Percentiles rank a stretch among this genome's conserved stretches.
Evolutionary conservation across 2,797 vertebrate genomes (phyloP).

Genomic region (Enteromius paludinosus): DNA sequence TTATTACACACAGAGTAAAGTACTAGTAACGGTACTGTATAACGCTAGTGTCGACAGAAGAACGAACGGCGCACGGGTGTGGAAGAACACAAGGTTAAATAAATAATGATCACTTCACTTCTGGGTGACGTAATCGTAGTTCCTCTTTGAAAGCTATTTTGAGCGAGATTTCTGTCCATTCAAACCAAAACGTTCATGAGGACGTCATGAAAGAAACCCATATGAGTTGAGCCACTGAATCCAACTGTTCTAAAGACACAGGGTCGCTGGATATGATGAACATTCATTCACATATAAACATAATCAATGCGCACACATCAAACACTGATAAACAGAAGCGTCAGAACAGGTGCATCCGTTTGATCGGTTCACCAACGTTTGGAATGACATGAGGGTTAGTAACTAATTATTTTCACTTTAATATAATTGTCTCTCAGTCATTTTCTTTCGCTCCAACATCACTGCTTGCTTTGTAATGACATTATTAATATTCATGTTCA

Average conservation of each 20-base stretch:
- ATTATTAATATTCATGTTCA: no score
- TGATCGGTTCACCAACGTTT: neutral
- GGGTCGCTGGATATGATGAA: neutral
- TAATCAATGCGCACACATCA: neutral
- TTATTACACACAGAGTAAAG: no score
- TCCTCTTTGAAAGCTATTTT: neutral
- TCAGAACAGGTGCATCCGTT: neutral
- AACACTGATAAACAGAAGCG: neutral
- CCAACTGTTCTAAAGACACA: neutral
- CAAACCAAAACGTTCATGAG: neutral
- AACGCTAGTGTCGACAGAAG: no score
- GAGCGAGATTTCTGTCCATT: neutral
- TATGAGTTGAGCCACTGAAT: neutral
- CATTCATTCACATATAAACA: neutral
- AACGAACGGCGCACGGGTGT: neutral
- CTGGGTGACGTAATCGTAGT: no score
- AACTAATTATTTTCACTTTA: no score
- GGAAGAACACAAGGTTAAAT: no score
- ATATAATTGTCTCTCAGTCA: no score
- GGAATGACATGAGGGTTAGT: neutral
- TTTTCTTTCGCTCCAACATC: neutral
- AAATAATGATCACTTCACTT: no score
- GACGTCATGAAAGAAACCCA: neutral
- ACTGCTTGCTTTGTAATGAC: neutral
- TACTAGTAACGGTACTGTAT: no score